phyloP scores from a whole-genome alignment of 2,888 invertebrate species.

The Serripes groenlandicus region DNA sequence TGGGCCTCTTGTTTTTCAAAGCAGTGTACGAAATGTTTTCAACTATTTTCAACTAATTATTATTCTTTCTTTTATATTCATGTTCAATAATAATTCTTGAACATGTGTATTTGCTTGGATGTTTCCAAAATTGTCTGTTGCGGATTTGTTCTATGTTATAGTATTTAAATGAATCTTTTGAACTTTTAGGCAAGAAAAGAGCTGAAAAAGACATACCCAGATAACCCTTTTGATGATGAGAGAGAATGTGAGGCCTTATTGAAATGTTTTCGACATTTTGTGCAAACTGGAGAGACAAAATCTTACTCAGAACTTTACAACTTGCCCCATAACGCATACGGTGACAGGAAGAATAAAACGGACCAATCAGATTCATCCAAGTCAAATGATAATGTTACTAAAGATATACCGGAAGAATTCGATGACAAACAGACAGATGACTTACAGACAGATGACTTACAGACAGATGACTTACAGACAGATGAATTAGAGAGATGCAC shows the following conservation, averaged over 20 bases:
- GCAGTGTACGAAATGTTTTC: too few relatives aligned
- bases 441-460: too few relatives aligned
- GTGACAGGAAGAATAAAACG: conserved; percentile 46
- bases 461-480: too few relatives aligned
- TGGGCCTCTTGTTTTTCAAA: too few relatives aligned
- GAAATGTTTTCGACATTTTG: conserved; percentile 91
- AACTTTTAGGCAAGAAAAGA: conserved; percentile 95
- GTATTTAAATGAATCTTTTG: too few relatives aligned
- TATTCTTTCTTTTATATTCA: too few relatives aligned
- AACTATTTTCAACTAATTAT: too few relatives aligned
- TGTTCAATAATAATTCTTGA: too few relatives aligned
- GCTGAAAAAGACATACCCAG: conserved; percentile 94
- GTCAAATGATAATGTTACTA: neutral
- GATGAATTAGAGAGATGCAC: too few relatives aligned
- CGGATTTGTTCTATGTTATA: too few relatives aligned
- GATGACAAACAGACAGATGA: neutral
- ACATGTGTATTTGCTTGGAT: too few relatives aligned
- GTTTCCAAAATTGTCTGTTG: too few relatives aligned
- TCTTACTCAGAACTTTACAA: conserved; percentile 75
- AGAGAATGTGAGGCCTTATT: conserved; percentile 92
- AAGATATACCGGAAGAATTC: neutral
- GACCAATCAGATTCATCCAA: conserved; percentile 12
- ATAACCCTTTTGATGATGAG: conserved; percentile 91
- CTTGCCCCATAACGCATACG: conserved; percentile 81
- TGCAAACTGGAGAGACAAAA: conserved; percentile 73